phyloP scores from a whole-genome alignment of 2,888 invertebrate genomes.

The Brachypalpus laphriformis region DNA sequence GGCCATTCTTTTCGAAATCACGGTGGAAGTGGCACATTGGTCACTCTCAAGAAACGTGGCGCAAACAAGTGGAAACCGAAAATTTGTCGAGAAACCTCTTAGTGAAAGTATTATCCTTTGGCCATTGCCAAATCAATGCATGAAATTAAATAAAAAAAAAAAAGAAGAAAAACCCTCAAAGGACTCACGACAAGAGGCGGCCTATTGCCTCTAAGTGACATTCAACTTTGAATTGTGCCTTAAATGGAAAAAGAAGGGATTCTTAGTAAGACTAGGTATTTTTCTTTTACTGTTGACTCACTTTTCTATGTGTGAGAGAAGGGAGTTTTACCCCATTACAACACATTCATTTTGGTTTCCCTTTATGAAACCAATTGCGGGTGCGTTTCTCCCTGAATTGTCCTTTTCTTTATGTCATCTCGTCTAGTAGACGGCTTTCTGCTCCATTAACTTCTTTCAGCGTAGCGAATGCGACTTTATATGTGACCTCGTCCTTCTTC shows the following conservation, averaged over 20 bases:
- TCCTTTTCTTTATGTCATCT: slow-evolving; percentile 64
- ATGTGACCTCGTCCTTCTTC: slow-evolving; percentile 46
- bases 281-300: slow-evolving; percentile 51
- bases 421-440: slow-evolving; percentile 66
- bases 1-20: neutral
- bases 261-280: slow-evolving; percentile 13
- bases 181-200: slow-evolving; percentile 12
- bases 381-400: slow-evolving; percentile 55
- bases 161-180: slow-evolving; percentile 11
- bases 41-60: slow-evolving; percentile 1
- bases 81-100: slow-evolving; percentile 41
- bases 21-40: neutral
- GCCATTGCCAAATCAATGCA: slow-evolving; percentile 27
- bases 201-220: slow-evolving; percentile 55
- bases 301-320: slow-evolving; percentile 5
- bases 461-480: slow-evolving; percentile 54
- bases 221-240: slow-evolving; percentile 58
- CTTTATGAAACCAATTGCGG: slow-evolving; percentile 61
- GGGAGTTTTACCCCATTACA: slow-evolving; percentile 43
- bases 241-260: slow-evolving; percentile 35
- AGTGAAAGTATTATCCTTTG: slow-evolving; percentile 47
- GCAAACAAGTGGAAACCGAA: slow-evolving; percentile 34
- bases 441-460: slow-evolving; percentile 68
- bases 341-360: slow-evolving; percentile 55
- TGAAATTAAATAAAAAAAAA: slow-evolving; percentile 27